Evolutionary conservation across 2,797 vertebrate species (phyloP), one percentile per base, ranked within the genome.

Genomic region (Antennarius maculatus): DNA sequence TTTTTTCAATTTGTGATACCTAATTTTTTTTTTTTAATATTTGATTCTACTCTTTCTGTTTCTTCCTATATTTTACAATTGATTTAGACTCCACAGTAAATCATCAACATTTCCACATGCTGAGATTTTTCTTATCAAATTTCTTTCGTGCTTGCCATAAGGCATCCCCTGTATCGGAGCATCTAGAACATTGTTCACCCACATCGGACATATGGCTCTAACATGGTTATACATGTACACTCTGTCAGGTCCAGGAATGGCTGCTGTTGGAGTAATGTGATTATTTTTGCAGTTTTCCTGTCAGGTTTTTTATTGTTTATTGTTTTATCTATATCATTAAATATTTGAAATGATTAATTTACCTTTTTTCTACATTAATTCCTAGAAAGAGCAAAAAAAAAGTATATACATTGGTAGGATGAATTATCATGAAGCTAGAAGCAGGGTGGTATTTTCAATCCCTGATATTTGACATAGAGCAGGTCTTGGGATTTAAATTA

Each of bases 121-220:
- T 61, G 69, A 55, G 69, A 55, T 77, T 69, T 67, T 56, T 68
- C n/a, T 43, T 49, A 79, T 80, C 86, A 87, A 69, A 65, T 79
- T 81, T 84, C 48, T 60, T 70, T 23, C 84, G 83, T 85, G 83
- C 76, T 75, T 88, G 76, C 71, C 89, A 86, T 84, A 90, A 86
- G 85, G 90, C 85, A 66, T 57, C 50, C 76, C 10, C 7, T 65
- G 77, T 54, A 74, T 83, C 82, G 79, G 71, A 71, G 71, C 70
- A 76, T 54, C 73, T 61, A 79, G 47, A 88, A 79, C 84, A 68
- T 86, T 66, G 74, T 77, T 84, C 87, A 86, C 85, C 88, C 81
- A 70, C 64, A 76, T 49, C 50, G 28, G 59, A 82, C 88, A 90
- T 88, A 90, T 90, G 89, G 76, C 51, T 23, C 37, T 62, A 72